These are phyloP conservation scores for Aix galericulata DNA, from an alignment of 2,113 vertebrate genomes.

Conservation along the genomic window DNA sequence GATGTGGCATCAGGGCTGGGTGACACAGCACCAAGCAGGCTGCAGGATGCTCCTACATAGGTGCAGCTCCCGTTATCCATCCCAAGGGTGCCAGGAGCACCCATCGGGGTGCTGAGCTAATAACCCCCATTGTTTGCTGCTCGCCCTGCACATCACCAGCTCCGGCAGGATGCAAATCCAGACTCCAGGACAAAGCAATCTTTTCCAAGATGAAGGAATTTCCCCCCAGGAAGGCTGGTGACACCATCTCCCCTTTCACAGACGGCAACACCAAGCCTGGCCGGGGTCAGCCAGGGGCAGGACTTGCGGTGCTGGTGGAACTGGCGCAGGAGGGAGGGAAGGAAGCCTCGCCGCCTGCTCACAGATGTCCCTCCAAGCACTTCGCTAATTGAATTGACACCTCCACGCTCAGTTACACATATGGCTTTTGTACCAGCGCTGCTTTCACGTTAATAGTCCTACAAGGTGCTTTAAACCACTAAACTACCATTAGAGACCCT, in stretches of 20 bases:
- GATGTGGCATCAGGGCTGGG: not conserved
- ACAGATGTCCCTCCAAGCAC: slow-evolving; percentile 8
- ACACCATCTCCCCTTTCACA: not conserved
- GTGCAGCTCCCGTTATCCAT: not conserved
- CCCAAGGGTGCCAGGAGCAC: rapidly evolving
- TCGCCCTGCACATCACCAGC: not conserved
- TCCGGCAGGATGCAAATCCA: not conserved
- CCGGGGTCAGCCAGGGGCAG: rapidly evolving
- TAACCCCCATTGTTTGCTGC: rapidly evolving
- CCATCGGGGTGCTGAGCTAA: rapidly evolving
- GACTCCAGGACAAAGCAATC: slow-evolving; percentile 35
- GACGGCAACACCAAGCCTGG: not conserved
- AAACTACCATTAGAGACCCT: not conserved
- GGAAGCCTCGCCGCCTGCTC: not conserved
- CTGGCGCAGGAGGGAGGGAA: not conserved
- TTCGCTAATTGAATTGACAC: not conserved
- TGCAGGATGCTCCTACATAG: rapidly evolving
- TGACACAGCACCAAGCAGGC: rapidly evolving
- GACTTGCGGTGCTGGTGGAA: too few relatives aligned
- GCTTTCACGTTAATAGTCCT: not conserved
- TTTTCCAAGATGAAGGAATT: not conserved
- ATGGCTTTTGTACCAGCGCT: not conserved
- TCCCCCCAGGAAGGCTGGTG: not conserved
- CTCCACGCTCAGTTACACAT: not conserved
- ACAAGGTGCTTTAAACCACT: not conserved